phyloP scores from a whole-genome alignment of 2,888 invertebrate species.

The Pheosia tremula region DNA sequence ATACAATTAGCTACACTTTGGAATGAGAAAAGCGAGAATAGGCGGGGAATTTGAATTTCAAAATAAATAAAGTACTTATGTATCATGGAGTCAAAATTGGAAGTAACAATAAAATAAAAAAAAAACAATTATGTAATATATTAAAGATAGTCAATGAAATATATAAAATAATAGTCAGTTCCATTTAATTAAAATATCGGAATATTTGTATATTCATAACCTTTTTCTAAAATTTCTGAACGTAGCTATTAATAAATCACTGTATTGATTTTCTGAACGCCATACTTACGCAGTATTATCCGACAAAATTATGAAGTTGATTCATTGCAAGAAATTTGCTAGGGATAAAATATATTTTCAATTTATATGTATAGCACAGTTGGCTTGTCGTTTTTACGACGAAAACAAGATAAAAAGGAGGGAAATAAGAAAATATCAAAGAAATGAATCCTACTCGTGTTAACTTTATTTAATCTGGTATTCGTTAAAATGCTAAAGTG shows the following conservation, averaged over 20 bases:
- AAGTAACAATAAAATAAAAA: too few relatives aligned
- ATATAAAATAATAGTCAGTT: too few relatives aligned
- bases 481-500: too few relatives aligned
- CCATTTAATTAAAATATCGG: too few relatives aligned
- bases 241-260: slow-evolving; percentile 9
- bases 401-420: slow-evolving; percentile 25
- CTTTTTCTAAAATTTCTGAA: slow-evolving; percentile 6
- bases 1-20: slow-evolving; percentile 31
- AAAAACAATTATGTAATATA: neutral
- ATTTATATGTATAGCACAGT: slow-evolving; percentile 8
- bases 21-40: too few relatives aligned
- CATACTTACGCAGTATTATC: slow-evolving; percentile 45
- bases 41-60: slow-evolving; percentile 56
- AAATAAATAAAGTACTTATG: too few relatives aligned
- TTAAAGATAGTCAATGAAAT: too few relatives aligned
- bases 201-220: too few relatives aligned
- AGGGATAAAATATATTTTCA: too few relatives aligned
- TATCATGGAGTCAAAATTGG: too few relatives aligned
- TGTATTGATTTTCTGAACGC: slow-evolving; percentile 49
- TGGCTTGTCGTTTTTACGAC: slow-evolving; percentile 20
- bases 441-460: too few relatives aligned
- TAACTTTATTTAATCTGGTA: too few relatives aligned
- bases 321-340: neutral
- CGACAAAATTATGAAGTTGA: slow-evolving; percentile 8
- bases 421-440: slow-evolving; percentile 11